Evolutionary conservation across 1,140 invertebrate species (phyloP).

Genomic region (Penaeus indicus): DNA sequence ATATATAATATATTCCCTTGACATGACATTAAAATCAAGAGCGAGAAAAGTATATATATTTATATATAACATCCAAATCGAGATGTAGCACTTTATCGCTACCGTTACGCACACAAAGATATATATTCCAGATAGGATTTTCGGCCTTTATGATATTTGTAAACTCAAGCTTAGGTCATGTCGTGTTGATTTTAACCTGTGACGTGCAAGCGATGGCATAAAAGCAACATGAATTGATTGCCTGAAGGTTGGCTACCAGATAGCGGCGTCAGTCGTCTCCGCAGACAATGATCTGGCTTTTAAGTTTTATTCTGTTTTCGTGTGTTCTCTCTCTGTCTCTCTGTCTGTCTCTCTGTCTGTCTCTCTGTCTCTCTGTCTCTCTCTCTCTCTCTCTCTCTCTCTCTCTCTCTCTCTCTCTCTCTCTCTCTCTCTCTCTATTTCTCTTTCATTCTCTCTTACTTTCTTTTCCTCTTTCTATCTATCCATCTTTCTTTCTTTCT

Average conservation of each 20-base stretch:
- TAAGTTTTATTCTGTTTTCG: neutral
- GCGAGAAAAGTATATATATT: constrained; percentile 43
- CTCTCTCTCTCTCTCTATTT: neutral
- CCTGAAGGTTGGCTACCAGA: too few species aligned
- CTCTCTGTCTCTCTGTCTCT: constrained; percentile 53
- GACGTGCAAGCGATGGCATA: too few species aligned
- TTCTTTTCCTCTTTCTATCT: constrained; percentile 22
- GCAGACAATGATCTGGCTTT: neutral
- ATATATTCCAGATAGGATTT: too few species aligned
- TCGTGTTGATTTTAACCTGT: too few species aligned
- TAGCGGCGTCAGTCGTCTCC: too few species aligned
- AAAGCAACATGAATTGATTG: too few species aligned
- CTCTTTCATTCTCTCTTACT: neutral
- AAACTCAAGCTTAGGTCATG: too few species aligned
- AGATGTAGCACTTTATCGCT: too few species aligned
- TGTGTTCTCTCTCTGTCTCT: constrained; percentile 12
- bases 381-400: constrained; percentile 49
- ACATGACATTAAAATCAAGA: neutral
- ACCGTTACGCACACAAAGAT: too few species aligned
- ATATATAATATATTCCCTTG: neutral
- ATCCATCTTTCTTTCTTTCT: constrained; percentile 7
- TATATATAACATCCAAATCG: constrained; percentile 18
- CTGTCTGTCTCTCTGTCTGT: constrained; percentile 43
- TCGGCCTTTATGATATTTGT: too few species aligned
- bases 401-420: constrained; percentile 8